Percentiles rank a stretch among this genome's conserved stretches.
phyloP scores from a whole-genome alignment of 1,140 invertebrate genomes.

The Listronotus bonariensis region DNA sequence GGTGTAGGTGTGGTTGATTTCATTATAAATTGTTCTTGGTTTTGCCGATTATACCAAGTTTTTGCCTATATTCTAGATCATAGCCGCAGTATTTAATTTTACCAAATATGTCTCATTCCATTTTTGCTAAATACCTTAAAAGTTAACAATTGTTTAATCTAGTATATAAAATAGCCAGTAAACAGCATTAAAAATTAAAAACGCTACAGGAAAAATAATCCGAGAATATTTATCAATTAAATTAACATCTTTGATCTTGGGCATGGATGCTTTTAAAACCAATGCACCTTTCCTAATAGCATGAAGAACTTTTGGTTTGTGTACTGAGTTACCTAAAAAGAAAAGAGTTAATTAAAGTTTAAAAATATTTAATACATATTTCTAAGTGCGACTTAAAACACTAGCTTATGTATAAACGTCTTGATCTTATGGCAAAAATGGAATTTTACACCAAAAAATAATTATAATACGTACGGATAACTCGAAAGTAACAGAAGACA shows the following conservation, averaged over 20 bases:
- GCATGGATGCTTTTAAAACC: constrained; percentile 81
- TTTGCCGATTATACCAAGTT: too few relatives aligned
- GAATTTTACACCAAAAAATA: too few relatives aligned
- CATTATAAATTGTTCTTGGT: too few relatives aligned
- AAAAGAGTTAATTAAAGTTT: too few relatives aligned
- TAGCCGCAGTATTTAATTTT: not conserved
- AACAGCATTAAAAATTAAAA: constrained; percentile 89
- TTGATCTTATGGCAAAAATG: too few relatives aligned
- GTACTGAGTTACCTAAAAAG: constrained; percentile 58
- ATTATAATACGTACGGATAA: too few relatives aligned
- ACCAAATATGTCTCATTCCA: not conserved
- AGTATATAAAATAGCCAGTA: constrained; percentile 96
- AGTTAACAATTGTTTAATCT: constrained; percentile 54
- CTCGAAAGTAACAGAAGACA: too few relatives aligned
- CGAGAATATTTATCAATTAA: constrained; percentile 96
- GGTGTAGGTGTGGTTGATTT: too few relatives aligned
- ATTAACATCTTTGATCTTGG: constrained; percentile 95
- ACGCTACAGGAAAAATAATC: constrained; percentile 91
- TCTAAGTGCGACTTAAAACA: too few relatives aligned
- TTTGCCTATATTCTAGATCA: too few relatives aligned
- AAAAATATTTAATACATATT: too few relatives aligned
- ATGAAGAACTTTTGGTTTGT: constrained; percentile 74
- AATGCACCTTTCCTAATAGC: constrained; percentile 77
- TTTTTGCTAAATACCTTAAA: not conserved
- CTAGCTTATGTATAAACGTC: too few relatives aligned